phyloP scores from a whole-genome alignment of 2,888 invertebrate species.

The Sarcophaga subvicina region DNA sequence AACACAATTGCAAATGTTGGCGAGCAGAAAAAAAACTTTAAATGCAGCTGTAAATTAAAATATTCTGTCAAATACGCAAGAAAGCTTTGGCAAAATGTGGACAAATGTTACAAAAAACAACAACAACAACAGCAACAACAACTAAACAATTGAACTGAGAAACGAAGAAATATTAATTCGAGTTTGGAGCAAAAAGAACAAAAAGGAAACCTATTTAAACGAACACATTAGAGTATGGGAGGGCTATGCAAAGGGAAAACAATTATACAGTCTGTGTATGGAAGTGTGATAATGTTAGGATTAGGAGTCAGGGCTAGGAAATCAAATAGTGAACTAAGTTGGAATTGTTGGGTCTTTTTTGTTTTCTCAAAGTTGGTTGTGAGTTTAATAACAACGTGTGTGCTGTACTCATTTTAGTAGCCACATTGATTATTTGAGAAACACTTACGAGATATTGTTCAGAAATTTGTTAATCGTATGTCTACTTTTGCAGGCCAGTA shows the following conservation, averaged over 20 bases:
- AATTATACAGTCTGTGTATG: constrained; percentile 8
- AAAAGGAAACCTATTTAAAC: constrained; percentile 23
- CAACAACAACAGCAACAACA: background rate
- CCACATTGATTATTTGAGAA: too few relatives aligned
- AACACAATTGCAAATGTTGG: constrained; percentile 49
- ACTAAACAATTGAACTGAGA: background rate
- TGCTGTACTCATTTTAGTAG: too few relatives aligned
- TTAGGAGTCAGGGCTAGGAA: constrained; percentile 32
- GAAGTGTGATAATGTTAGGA: background rate
- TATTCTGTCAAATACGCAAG: constrained; percentile 58
- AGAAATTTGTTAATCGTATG: too few relatives aligned
- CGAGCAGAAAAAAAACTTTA: background rate
- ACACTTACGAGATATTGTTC: too few relatives aligned
- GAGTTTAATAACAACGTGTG: too few relatives aligned
- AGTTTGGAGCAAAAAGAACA: background rate
- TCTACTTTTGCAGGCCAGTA: too few relatives aligned
- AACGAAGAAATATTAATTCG: background rate
- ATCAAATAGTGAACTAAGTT: background rate
- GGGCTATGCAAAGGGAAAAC: constrained; percentile 44
- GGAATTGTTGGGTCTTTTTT: too few relatives aligned
- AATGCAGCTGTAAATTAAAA: constrained; percentile 70
- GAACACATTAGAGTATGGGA: constrained; percentile 40
- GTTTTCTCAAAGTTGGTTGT: too few relatives aligned
- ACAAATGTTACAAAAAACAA: constrained; percentile 50
- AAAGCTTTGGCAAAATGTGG: constrained; percentile 55